Percentiles rank a stretch among this genome's conserved stretches.
These are phyloP conservation scores for Drosophila sp. DNA, from an alignment of 1,140 invertebrate genomes.

Conservation along the genomic window DNA sequence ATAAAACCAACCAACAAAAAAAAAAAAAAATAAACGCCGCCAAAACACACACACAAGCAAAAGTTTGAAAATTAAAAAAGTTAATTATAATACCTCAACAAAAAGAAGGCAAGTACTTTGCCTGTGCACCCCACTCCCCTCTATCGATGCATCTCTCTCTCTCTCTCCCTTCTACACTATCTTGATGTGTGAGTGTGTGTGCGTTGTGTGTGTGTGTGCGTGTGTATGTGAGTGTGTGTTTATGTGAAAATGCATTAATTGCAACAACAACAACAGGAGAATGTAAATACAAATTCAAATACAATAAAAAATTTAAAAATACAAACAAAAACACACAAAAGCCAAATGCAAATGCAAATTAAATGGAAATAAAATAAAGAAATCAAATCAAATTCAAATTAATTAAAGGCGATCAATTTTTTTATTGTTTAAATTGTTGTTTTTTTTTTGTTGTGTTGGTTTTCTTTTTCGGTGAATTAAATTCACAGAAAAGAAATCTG, in stretches of 20 bases:
- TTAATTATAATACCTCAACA: conserved; percentile 36
- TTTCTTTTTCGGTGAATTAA: conserved; percentile 60
- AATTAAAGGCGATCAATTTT: conserved; percentile 63
- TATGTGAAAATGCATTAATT: conserved; percentile 71
- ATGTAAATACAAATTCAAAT: conserved; percentile 57
- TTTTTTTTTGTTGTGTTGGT: conserved; percentile 59
- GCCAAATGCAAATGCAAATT: conserved; percentile 42
- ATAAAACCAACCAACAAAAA: conserved; percentile 37
- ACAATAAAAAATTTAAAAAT: conserved; percentile 59
- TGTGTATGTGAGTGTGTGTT: conserved; percentile 60
- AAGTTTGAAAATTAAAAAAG: conserved; percentile 32
- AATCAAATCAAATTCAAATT: conserved; percentile 50
- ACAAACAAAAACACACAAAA: conserved; percentile 61
- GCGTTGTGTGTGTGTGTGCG: conserved; percentile 45
- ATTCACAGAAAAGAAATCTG: conserved; percentile 51
- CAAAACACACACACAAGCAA: conserved; percentile 64
- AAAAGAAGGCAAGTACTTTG: conserved; percentile 48
- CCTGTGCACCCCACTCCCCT: conserved; percentile 20
- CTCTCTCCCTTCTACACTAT: conserved; percentile 4
- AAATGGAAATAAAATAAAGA: conserved; percentile 51
- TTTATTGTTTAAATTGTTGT: conserved; percentile 66
- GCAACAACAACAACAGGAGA: conserved; percentile 33
- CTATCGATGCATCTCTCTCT: background rate
- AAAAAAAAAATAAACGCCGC: conserved; percentile 64
- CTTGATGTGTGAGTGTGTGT: conserved; percentile 28